A percentile compares a stretch with the other conserved stretches of the same genome.
phyloP scores from a whole-genome alignment of 2,113 vertebrate genomes.

The Turnix velox region DNA sequence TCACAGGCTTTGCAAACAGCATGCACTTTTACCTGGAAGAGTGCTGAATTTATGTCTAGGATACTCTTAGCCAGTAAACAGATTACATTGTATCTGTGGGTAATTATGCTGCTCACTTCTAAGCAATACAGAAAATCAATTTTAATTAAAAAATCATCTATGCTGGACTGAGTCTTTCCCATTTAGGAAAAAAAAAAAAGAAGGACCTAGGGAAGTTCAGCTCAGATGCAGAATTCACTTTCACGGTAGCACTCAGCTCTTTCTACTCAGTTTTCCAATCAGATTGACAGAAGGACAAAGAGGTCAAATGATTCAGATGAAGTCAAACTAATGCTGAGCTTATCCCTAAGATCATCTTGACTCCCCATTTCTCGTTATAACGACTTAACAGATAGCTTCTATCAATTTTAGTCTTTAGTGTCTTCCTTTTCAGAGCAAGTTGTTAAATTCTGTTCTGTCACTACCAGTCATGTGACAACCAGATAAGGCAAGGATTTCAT shows the following conservation, averaged over 20 bases:
- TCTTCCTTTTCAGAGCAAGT: neutral
- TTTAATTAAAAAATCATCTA: slow-evolving; percentile 69
- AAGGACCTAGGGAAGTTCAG: slow-evolving; percentile 54
- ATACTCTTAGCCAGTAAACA: slow-evolving; percentile 26
- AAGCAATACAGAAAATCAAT: slow-evolving; percentile 64
- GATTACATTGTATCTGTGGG: slow-evolving; percentile 28
- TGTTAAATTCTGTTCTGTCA: neutral
- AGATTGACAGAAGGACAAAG: slow-evolving; percentile 34
- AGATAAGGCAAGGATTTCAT: neutral
- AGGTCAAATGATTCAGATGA: neutral
- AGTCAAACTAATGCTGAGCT: neutral
- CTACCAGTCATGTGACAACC: neutral
- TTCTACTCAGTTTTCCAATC: slow-evolving; percentile 51
- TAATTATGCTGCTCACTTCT: slow-evolving; percentile 55
- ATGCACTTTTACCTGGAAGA: neutral
- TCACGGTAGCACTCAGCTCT: slow-evolving; percentile 8
- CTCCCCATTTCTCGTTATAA: neutral
- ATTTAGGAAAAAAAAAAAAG: slow-evolving; percentile 24
- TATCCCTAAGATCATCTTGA: slow-evolving; percentile 40
- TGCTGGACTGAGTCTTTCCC: slow-evolving; percentile 19
- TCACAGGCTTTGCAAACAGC: neutral
- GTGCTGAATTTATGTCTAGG: neutral
- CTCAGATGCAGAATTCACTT: slow-evolving; percentile 37
- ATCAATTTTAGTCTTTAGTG: neutral
- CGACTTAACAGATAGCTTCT: slow-evolving; percentile 13